Conservation (phyloP, 2,888 invertebrate species). For the Xanthia icteritia region DNA sequence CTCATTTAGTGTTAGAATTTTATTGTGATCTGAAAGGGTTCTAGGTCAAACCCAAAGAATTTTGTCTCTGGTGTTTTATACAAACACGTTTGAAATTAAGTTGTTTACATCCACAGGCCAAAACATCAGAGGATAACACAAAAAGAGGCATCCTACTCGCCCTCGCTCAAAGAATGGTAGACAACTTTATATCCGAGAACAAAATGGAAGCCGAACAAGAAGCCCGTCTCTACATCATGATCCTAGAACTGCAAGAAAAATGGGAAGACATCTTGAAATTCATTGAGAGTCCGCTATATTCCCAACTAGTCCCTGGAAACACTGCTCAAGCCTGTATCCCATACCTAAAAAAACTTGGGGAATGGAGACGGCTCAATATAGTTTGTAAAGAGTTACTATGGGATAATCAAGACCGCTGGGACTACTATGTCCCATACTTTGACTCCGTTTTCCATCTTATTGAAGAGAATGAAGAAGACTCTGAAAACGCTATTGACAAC, state of each 20-base stretch:
- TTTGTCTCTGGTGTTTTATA: too few relatives aligned
- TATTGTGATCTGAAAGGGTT: neutral
- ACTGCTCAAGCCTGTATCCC: slow-evolving; percentile 93
- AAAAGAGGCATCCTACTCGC: slow-evolving; percentile 94
- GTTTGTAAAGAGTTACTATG: slow-evolving; percentile 93
- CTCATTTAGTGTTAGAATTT: neutral
- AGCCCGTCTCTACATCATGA: slow-evolving; percentile 96
- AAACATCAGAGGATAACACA: slow-evolving; percentile 86
- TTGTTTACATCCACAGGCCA: slow-evolving; percentile 76
- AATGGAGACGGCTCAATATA: slow-evolving; percentile 94
- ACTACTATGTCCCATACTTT: slow-evolving; percentile 93
- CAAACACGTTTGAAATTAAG: neutral
- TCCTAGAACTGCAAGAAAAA: slow-evolving; percentile 94
- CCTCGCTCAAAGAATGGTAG: slow-evolving; percentile 98
- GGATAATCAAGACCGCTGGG: slow-evolving; percentile 94
- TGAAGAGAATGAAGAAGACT: slow-evolving; percentile 75
- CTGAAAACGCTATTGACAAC: slow-evolving; percentile 79
- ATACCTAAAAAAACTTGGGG: slow-evolving; percentile 93
- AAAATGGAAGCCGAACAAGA: slow-evolving; percentile 98
- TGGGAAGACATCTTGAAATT: slow-evolving; percentile 95
- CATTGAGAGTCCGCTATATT: slow-evolving; percentile 94
- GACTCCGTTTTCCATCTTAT: slow-evolving; percentile 92
- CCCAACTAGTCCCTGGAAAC: slow-evolving; percentile 92
- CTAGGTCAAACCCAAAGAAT: too few relatives aligned
- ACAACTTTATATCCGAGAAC: slow-evolving; percentile 96